Evolutionary conservation across 2,113 vertebrate species (phyloP).

Genomic region (Rostratula benghalensis): DNA sequence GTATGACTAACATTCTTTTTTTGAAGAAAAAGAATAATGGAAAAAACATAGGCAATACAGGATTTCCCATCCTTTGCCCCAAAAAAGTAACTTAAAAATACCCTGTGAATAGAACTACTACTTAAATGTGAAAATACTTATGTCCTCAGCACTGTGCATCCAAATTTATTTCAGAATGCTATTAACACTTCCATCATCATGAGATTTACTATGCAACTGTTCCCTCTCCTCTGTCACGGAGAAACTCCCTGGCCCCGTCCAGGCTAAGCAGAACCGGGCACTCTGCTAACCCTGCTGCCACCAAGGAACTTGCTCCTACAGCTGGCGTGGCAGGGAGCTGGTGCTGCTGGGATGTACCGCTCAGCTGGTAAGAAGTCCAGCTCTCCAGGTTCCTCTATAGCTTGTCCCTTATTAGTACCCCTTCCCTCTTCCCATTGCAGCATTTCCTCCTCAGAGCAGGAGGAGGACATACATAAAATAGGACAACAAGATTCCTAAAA

Average conservation of each 20-base stretch:
- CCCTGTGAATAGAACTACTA: neutral
- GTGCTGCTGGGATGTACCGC: neutral
- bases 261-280: neutral
- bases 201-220: neutral
- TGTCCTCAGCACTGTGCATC: neutral
- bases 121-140: neutral
- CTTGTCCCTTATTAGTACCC: neutral
- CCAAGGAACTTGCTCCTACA: neutral
- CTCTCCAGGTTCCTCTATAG: neutral
- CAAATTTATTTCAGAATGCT: neutral
- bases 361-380: neutral
- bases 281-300: neutral
- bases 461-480: neutral
- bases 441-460: neutral
- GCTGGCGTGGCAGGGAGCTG: neutral
- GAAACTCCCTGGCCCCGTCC: accelerated
- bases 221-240: neutral
- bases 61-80: neutral
- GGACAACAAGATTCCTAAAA: neutral
- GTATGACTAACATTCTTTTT: neutral
- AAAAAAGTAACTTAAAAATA: neutral
- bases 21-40: neutral
- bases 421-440: neutral
- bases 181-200: neutral
- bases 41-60: neutral